These are phyloP conservation scores for Neodiprion fabricii DNA, from an alignment of 1,140 invertebrate genomes.

Conservation along the genomic window DNA sequence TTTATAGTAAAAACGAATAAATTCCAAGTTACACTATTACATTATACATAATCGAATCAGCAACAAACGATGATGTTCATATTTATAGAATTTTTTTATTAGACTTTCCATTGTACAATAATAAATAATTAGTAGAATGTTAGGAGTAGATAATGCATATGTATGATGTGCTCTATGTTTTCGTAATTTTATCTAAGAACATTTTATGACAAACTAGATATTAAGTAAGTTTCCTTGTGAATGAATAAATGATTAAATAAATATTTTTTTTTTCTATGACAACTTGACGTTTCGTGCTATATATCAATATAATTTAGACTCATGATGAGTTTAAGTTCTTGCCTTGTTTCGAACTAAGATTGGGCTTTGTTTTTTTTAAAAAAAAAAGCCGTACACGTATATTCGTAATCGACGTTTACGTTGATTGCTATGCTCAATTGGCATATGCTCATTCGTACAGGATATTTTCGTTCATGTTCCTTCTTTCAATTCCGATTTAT, in stretches of 20 bases:
- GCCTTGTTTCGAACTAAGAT: neutral
- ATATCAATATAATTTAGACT: neutral
- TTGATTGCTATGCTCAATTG: neutral
- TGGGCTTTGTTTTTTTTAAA: no score
- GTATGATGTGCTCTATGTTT: conserved; percentile 8
- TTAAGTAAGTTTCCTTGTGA: neutral
- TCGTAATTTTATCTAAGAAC: neutral
- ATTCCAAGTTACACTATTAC: neutral
- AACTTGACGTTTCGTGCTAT: neutral
- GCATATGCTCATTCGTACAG: neutral
- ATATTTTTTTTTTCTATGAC: neutral
- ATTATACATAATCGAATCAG: conserved; percentile 15
- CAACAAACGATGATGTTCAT: conserved; percentile 28
- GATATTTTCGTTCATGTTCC: neutral
- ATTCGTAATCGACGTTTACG: no score
- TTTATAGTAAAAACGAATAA: conserved; percentile 13
- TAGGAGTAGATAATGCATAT: conserved; percentile 32
- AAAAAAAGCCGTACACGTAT: no score
- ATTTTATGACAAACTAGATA: conserved; percentile 2
- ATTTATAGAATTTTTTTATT: conserved; percentile 57
- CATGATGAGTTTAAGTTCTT: neutral
- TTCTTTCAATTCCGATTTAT: neutral
- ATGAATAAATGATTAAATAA: conserved; percentile 11
- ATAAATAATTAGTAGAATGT: conserved; percentile 58
- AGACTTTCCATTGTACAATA: conserved; percentile 58